These are phyloP conservation scores for Sebastiscus albofasciatus DNA, from an alignment of 2,797 vertebrate genomes.

Conservation along the genomic window DNA sequence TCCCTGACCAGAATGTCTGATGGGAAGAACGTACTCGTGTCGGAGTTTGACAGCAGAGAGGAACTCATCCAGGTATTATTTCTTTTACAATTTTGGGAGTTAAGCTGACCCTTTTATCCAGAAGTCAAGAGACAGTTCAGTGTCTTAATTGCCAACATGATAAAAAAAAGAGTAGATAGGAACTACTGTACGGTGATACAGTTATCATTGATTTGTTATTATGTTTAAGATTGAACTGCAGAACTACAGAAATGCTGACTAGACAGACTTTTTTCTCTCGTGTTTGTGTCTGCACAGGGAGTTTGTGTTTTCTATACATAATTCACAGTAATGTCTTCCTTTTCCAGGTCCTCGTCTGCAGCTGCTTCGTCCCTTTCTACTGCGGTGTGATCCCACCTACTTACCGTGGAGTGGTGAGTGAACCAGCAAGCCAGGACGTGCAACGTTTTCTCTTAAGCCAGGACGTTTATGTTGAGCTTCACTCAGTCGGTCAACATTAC, in stretches of 20 bases:
- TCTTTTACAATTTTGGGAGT: neutral
- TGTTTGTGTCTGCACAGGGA: neutral
- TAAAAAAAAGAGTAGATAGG: neutral
- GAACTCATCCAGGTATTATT: conserved; percentile 91
- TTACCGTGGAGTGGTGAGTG: conserved; percentile 91
- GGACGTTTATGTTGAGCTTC: neutral
- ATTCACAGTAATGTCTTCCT: neutral
- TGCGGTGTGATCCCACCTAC: conserved; percentile 90
- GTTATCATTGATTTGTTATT: too few relatives aligned
- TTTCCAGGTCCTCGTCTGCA: conserved; percentile 89
- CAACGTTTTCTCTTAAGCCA: neutral
- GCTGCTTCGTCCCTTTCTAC: conserved; percentile 89
- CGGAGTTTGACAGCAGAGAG: conserved; percentile 88
- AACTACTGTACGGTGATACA: neutral
- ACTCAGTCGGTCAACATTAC: neutral
- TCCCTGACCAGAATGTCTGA: conserved; percentile 91
- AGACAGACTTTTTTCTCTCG: neutral
- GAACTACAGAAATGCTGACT: neutral
- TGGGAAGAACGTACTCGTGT: conserved; percentile 88
- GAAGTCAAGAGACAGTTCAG: neutral
- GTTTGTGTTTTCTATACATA: neutral
- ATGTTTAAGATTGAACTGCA: neutral
- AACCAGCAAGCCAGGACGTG: neutral
- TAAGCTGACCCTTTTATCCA: neutral
- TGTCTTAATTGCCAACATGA: neutral